Percentiles rank a stretch among this genome's conserved stretches.
Conservation (phyloP, 2,113 vertebrate genomes). For the Ciconia maguari region DNA sequence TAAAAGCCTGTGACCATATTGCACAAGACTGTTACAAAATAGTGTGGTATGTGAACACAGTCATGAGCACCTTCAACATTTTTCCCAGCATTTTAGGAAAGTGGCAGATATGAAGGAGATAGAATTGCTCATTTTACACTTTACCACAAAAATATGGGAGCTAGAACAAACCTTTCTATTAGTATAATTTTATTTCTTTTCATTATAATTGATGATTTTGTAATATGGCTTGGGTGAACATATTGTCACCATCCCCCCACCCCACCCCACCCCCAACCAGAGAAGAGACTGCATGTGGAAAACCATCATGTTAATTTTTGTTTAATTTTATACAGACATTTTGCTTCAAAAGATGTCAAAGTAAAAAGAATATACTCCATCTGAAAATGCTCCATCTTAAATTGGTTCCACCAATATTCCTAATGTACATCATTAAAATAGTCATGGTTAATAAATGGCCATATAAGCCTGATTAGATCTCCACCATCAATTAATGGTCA, state of each 20-base stretch:
- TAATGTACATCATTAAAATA: background rate
- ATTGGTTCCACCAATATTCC: background rate
- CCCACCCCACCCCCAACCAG: background rate
- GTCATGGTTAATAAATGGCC: background rate
- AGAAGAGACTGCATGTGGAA: background rate
- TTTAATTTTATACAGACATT: background rate
- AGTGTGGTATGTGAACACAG: background rate
- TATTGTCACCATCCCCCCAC: background rate
- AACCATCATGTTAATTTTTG: background rate
- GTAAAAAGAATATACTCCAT: background rate
- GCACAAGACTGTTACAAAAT: background rate
- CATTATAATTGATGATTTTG: background rate
- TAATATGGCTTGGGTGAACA: background rate
- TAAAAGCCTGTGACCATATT: background rate
- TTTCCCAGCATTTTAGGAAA: background rate
- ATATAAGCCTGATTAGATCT: background rate
- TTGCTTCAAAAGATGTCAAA: background rate
- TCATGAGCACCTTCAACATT: background rate
- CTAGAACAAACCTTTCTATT: background rate
- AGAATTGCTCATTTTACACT: background rate
- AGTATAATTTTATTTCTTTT: background rate
- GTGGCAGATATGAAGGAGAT: background rate
- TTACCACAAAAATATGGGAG: background rate
- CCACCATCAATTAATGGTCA: background rate
- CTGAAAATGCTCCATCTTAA: background rate